Evolutionary conservation across 1,140 invertebrate species (phyloP).

Genomic region (Sminthurides bifidus): DNA sequence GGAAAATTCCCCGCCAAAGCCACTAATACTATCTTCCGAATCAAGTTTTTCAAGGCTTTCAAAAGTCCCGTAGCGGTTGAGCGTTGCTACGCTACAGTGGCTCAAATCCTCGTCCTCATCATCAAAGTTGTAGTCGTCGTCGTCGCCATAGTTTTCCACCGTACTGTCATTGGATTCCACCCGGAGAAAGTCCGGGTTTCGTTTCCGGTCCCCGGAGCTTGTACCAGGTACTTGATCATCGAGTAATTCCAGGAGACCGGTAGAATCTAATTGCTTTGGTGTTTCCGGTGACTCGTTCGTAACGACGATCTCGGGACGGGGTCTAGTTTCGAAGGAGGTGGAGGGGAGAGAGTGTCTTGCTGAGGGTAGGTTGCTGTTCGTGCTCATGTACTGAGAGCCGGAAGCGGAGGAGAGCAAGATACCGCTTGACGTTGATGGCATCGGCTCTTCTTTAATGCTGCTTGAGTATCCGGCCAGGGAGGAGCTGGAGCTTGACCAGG

Average conservation of each 20-base stretch:
- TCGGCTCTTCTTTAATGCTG: constrained; percentile 15
- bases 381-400: not conserved
- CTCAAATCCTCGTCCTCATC: constrained; percentile 26
- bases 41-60: constrained; percentile 31
- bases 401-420: not conserved
- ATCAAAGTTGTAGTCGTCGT: constrained; percentile 24
- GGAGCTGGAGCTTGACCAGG: constrained; percentile 28
- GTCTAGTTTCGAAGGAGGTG: not conserved
- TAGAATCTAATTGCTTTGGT: not conserved
- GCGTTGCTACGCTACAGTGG: constrained; percentile 25
- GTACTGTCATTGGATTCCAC: constrained; percentile 27
- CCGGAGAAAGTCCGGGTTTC: constrained; percentile 11
- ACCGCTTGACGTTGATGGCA: not conserved
- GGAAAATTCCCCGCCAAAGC: constrained; percentile 14
- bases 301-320: constrained; percentile 21
- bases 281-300: constrained; percentile 21
- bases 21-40: constrained; percentile 10
- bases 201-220: not conserved
- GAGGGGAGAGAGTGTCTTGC: not conserved
- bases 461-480: constrained; percentile 19
- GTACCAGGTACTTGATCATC: too few species aligned
- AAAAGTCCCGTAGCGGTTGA: constrained; percentile 31
- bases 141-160: constrained; percentile 28
- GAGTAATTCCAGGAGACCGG: not conserved
- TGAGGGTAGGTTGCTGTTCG: not conserved